Conservation (phyloP, 2,797 vertebrate genomes). For the Aulostomus chinensis region DNA sequence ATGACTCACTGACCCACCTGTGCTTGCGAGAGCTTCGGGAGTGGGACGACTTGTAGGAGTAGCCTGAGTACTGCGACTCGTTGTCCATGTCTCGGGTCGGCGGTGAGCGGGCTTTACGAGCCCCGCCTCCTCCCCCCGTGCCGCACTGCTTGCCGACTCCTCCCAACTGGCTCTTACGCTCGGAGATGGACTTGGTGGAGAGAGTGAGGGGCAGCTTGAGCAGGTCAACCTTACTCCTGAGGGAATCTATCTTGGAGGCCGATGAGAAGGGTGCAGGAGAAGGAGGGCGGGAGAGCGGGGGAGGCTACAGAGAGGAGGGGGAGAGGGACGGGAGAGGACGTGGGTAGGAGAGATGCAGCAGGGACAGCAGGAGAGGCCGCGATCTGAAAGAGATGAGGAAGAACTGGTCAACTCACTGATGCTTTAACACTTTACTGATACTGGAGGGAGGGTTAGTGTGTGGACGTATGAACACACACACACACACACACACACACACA, state of each 20-base stretch:
- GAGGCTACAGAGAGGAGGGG: slow-evolving; percentile 20
- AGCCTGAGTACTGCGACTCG: slow-evolving; percentile 93
- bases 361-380: slow-evolving; percentile 21
- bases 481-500: too few relatives aligned
- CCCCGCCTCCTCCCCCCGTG: slow-evolving; percentile 71
- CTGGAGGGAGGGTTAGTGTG: too few relatives aligned
- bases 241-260: slow-evolving; percentile 97
- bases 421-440: too few relatives aligned
- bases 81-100: slow-evolving; percentile 90
- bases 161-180: slow-evolving; percentile 88
- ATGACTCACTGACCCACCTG: slow-evolving; percentile 86
- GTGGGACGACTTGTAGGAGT: slow-evolving; percentile 93
- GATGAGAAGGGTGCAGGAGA: slow-evolving; percentile 58
- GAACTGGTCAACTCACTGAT: too few relatives aligned
- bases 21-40: slow-evolving; percentile 91
- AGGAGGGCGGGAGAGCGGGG: slow-evolving; percentile 32
- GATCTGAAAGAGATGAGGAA: slow-evolving; percentile 58
- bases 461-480: too few relatives aligned
- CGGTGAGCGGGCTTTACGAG: slow-evolving; percentile 68
- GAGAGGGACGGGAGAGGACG: slow-evolving; percentile 46
- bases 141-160: slow-evolving; percentile 64
- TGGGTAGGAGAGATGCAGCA: slow-evolving; percentile 41
- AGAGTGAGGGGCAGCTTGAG: slow-evolving; percentile 92
- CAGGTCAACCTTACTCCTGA: slow-evolving; percentile 96
- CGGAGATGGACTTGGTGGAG: slow-evolving; percentile 81